These are phyloP conservation scores for Rhinolophus ferrumequinum DNA, from an alignment of 2,113 vertebrate species.

Conservation along the genomic window DNA sequence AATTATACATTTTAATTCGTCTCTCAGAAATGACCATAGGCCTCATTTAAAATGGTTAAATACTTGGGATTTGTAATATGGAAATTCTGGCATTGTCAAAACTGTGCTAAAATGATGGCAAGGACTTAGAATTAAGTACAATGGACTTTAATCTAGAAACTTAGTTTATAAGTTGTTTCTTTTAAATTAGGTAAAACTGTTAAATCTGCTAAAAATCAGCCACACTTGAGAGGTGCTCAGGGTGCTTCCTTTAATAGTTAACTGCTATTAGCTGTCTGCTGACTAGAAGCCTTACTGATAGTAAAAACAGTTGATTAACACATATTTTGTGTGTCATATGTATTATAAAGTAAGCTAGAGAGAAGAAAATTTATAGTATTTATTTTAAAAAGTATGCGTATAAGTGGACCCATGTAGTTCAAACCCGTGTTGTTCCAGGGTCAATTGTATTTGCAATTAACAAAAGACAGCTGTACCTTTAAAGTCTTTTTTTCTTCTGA, in stretches of 20 bases:
- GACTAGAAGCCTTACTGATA: not conserved
- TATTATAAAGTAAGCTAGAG: not conserved
- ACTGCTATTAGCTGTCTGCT: not conserved
- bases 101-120: not conserved
- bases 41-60: conserved; percentile 15
- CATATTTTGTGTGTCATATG: not conserved
- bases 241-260: not conserved
- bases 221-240: not conserved
- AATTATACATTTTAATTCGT: conserved; percentile 65
- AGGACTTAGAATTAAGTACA: conserved; percentile 23
- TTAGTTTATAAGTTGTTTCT: not conserved
- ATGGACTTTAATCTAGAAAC: conserved; percentile 33
- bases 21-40: not conserved
- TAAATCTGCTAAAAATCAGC: conserved; percentile 18
- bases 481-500: not conserved
- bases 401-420: not conserved
- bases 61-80: conserved; percentile 31
- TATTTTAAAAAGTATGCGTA: not conserved
- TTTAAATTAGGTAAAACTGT: conserved; percentile 50
- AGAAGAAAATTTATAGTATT: too few relatives aligned
- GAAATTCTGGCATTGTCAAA: conserved; percentile 35
- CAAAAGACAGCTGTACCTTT: not conserved
- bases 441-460: not conserved
- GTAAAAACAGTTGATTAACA: not conserved
- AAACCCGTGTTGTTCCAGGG: not conserved